Base-by-base conservation (phyloP, 2,113 vertebrate genomes). In the Oenanthe oenanthe region DNA sequence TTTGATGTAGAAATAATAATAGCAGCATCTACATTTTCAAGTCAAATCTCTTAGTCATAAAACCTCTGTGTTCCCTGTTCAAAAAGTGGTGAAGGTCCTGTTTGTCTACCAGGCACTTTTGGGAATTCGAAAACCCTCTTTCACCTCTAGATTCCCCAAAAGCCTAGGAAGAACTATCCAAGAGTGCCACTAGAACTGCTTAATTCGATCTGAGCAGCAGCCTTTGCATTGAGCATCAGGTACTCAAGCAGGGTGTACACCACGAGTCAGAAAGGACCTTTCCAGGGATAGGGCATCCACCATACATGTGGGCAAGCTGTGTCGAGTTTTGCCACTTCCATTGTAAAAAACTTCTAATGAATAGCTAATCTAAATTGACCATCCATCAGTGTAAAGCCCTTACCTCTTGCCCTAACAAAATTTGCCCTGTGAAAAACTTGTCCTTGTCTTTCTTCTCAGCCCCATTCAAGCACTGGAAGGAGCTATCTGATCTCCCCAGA, bases 1-100 rank as follows among this genome's bases (percentile, higher is more conserved):
- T 42, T 88, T 56, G 32, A 76, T 88, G 56, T 62, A 83, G 60
- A 89, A 70, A 91, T 72, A 57, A 77, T 75, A 96, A 96, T 66
- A 72, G 86, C 48, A 88, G 66, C 48, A 92, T 66, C 95, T 88
- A 63, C 19, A 67, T 93, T 70, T 93, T 93, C 56, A 94, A 86
- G 74, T 76, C 75, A 96, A 79, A 77, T 82, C 29, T 70, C 76
- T 92, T 42, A 78, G 21, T 50, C 63, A 94, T 43, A 54, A 95
- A 85, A 38, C 83, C 19, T 80, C 53, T 32, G 5, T 86, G 72
- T 51, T 91, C 58, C 38, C 48, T 86, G 15, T 74, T 82, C 83
- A 61, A 96, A 94, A 17, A 86, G 50, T 22, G 29, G 17, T 11
- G 38, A 93, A 85, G 65, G 53, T 13, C 4, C 20, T 80, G 43